A percentile compares a stretch with the other conserved stretches of the same genome.
Evolutionary conservation across 2,797 vertebrate species (phyloP).

Genomic region (Tangara arthus): DNA sequence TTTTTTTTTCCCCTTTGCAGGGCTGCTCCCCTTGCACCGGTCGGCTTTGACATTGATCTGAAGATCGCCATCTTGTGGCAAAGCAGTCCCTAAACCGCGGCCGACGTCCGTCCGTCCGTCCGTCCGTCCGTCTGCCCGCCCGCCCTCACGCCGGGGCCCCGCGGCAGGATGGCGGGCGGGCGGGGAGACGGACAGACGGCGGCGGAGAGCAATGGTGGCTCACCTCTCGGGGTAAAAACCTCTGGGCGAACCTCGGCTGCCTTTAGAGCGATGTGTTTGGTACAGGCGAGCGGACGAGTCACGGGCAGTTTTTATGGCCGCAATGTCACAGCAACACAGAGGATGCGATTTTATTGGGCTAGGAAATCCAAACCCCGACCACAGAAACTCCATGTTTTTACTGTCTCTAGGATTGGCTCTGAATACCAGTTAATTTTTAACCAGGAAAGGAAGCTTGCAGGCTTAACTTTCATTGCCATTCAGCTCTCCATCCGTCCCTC

Average conservation of each 20-base stretch:
- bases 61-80: conserved; percentile 92
- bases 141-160: not conserved
- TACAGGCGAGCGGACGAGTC: conserved; percentile 87
- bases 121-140: not conserved
- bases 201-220: not conserved
- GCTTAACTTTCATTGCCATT: conserved; percentile 56
- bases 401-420: conserved; percentile 74
- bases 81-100: not conserved
- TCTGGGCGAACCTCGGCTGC: conserved; percentile 50
- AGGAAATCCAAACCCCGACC: conserved; percentile 88
- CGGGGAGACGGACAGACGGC: not conserved
- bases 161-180: not conserved
- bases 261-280: conserved; percentile 87
- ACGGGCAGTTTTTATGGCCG: conserved; percentile 89
- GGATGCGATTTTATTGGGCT: conserved; percentile 91
- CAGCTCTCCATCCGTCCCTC: conserved; percentile 6
- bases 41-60: conserved; percentile 99
- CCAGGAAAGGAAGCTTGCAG: conserved; percentile 72
- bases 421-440: conserved; percentile 80
- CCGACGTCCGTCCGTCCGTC: not conserved
- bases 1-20: not conserved
- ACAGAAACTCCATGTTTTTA: conserved; percentile 82
- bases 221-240: not conserved
- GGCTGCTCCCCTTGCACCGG: conserved; percentile 70
- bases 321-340: conserved; percentile 91